These are phyloP conservation scores for Onychostruthus taczanowskii DNA, from an alignment of 2,113 vertebrate species.

Conservation along the genomic window DNA sequence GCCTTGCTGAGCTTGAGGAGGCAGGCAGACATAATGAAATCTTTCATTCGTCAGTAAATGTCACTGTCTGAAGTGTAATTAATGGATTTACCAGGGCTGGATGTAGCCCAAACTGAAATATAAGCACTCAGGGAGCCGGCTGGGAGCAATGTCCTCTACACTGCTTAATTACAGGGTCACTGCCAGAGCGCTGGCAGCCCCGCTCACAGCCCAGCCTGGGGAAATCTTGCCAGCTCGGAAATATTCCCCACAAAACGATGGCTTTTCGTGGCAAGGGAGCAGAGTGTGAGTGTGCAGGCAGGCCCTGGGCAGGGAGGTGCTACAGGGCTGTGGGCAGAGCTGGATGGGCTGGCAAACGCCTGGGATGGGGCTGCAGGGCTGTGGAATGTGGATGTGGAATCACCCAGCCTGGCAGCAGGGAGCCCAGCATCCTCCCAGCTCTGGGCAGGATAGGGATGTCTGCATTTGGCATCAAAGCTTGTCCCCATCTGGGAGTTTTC, in stretches of 20 bases:
- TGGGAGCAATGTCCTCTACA: conserved; percentile 37
- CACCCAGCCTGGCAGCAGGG: background rate
- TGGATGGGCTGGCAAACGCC: background rate
- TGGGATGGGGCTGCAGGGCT: background rate
- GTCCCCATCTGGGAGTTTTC: background rate
- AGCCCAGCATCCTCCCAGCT: background rate
- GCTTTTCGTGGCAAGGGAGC: background rate
- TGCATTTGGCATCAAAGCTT: background rate
- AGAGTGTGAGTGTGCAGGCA: background rate
- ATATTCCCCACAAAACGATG: background rate
- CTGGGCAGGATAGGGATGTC: background rate
- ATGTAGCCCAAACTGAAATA: conserved; percentile 60
- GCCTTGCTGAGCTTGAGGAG: background rate
- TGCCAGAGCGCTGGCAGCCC: background rate
- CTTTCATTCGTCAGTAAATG: conserved; percentile 58
- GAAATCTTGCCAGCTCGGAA: background rate
- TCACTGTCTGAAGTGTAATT: conserved; percentile 61
- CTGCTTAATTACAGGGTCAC: conserved; percentile 39
- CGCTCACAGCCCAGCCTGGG: fast-evolving
- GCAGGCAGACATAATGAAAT: conserved; percentile 44
- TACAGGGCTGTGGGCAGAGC: background rate
- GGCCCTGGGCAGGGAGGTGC: background rate
- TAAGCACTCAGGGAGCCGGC: conserved; percentile 3
- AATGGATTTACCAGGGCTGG: conserved; percentile 64
- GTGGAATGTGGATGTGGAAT: background rate